Conservation (phyloP, 2,113 vertebrate genomes). For the Rhabdomys dilectus region DNA sequence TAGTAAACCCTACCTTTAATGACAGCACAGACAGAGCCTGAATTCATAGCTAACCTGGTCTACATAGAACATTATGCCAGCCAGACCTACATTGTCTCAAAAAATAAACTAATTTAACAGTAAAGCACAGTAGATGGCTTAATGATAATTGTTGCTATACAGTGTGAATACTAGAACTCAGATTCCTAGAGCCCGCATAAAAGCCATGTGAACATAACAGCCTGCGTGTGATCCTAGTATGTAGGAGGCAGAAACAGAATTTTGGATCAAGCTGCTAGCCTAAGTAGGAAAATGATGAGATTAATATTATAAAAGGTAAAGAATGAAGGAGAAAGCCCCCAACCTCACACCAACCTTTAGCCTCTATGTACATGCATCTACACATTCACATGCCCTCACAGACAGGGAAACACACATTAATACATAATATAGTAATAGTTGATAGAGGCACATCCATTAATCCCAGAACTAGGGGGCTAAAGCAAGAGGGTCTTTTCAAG, state of each 20-base stretch:
- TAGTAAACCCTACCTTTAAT: neutral
- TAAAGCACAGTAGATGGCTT: too few relatives aligned
- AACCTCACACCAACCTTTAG: neutral
- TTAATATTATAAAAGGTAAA: neutral
- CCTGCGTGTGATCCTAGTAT: too few relatives aligned
- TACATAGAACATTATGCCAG: neutral
- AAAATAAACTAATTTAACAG: too few relatives aligned
- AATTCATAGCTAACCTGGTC: neutral
- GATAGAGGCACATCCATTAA: neutral
- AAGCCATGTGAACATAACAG: too few relatives aligned
- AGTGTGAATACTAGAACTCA: too few relatives aligned
- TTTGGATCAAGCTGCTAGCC: neutral
- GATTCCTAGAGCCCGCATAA: too few relatives aligned
- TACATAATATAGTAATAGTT: neutral
- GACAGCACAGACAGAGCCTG: neutral
- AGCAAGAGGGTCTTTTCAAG: neutral
- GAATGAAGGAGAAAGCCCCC: neutral
- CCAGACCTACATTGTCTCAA: neutral
- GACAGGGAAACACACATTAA: neutral
- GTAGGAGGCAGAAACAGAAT: neutral
- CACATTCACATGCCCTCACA: neutral
- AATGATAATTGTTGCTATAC: too few relatives aligned
- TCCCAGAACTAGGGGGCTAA: neutral
- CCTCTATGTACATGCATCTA: too few relatives aligned
- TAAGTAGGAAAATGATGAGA: neutral